Evolutionary conservation across 2,888 invertebrate species (phyloP), one percentile per base, ranked within the genome.

Genomic region (Melanophora roralis): DNA sequence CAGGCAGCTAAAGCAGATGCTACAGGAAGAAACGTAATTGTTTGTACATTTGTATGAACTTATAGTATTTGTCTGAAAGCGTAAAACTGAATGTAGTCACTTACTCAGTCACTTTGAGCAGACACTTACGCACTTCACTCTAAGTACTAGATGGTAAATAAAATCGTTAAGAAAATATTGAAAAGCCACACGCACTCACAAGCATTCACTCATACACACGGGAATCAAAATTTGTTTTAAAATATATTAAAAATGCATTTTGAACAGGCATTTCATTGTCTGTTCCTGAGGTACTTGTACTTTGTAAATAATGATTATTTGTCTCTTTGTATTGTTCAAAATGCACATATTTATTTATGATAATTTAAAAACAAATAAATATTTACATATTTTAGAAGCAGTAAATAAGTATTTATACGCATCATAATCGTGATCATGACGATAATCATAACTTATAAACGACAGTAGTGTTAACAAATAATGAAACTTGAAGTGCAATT

Each of bases 301-400:
- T 74, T 51, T 67, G 59, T 74, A 27, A 27, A 27, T 21, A 43
- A 51, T 57, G 23, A 57, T 65, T 55, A 45, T 11, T 55, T 21
- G 14, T 5, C 19, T 45, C 9, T 47, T 47, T 14, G 6, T 40
- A 27, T 3, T 36, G 14, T 59, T 34, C 49, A 57, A 43, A 9
- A 3, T n/a, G 34, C 36, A 36, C 5, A 23, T 87, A 85, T 87
- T 88, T 87, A 83, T 84, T 88, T 87, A 87, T 87, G 87, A 87
- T 87, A 87, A 87, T 88, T 87, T 84, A 84, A 87, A 86, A 84
- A 87, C 86, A 85, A 86, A 86, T 84, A 86, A 73, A 59, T 40
- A 64, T 65, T 43, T 51, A 74, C 47, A 78, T 55, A 69, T 47
- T 16, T 23, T 71, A 43, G 7, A 55, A 27, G 9, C 36, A n/a